A percentile compares a stretch with the other conserved stretches of the same genome.
Evolutionary conservation across 2,888 invertebrate species (phyloP).

Genomic region (Drosophila nigricruria): DNA sequence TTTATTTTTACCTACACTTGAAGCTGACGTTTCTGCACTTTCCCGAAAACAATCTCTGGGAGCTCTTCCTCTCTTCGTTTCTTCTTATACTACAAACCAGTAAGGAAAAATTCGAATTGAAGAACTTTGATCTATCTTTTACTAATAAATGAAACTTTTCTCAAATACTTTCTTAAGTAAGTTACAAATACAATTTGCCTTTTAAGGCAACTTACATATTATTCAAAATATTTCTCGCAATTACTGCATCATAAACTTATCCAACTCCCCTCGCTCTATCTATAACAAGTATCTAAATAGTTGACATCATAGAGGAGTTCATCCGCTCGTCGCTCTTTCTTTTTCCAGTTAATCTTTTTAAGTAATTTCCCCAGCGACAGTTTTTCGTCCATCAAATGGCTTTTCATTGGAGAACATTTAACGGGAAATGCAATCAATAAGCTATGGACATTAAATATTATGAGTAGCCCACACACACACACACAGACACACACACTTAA

Average conservation of each 20-base stretch:
- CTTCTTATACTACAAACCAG: background rate
- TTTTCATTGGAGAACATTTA: slow-evolving; percentile 10
- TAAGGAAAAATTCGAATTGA: background rate
- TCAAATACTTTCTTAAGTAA: too few relatives aligned
- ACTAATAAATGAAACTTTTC: too few relatives aligned
- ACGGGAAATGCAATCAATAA: slow-evolving; percentile 25
- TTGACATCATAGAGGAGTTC: slow-evolving; percentile 6
- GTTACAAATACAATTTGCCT: too few relatives aligned
- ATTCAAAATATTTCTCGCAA: background rate
- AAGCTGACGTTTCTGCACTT: too few relatives aligned
- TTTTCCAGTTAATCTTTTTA: slow-evolving; percentile 14
- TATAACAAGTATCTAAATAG: slow-evolving; percentile 7
- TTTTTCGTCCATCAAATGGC: slow-evolving; percentile 9
- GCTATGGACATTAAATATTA: slow-evolving; percentile 23
- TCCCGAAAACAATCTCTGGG: background rate
- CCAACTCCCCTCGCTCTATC: background rate
- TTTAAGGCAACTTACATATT: background rate
- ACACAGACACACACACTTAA: background rate
- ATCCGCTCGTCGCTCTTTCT: background rate
- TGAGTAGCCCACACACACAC: background rate
- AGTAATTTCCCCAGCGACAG: slow-evolving; percentile 23
- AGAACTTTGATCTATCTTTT: too few relatives aligned
- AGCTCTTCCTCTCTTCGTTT: background rate
- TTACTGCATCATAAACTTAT: background rate
- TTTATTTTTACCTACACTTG: too few relatives aligned